A percentile compares a stretch with the other conserved stretches of the same genome.
These are phyloP conservation scores for Tigriopus japonicus DNA, from an alignment of 1,140 invertebrate genomes.

Conservation along the genomic window DNA sequence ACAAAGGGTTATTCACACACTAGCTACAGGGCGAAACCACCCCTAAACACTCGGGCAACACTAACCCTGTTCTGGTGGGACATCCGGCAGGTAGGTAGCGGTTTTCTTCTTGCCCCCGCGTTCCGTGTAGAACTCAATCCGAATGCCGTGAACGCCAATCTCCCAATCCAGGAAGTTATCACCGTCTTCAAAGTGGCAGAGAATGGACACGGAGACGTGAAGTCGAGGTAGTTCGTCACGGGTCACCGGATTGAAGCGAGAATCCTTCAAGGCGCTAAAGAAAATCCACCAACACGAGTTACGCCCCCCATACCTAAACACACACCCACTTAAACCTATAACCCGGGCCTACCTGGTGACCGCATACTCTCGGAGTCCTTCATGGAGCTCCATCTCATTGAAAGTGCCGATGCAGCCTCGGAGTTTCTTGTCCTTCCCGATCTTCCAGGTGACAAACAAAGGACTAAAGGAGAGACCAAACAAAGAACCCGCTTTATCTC, in stretches of 20 bases:
- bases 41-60: too few relatives aligned
- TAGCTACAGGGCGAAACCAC: too few relatives aligned
- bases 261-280: slow-evolving; percentile 84
- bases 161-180: slow-evolving; percentile 91
- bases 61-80: slow-evolving; percentile 87
- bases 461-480: slow-evolving; percentile 47
- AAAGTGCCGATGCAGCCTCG: slow-evolving; percentile 91
- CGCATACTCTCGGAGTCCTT: slow-evolving; percentile 84
- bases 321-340: background rate
- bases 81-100: slow-evolving; percentile 93
- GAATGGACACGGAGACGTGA: slow-evolving; percentile 84
- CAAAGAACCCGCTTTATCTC: background rate
- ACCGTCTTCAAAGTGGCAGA: slow-evolving; percentile 87
- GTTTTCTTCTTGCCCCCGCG: slow-evolving; percentile 72
- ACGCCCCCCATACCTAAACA: too few relatives aligned
- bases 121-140: slow-evolving; percentile 92
- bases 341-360: slow-evolving; percentile 46
- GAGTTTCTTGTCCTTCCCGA: slow-evolving; percentile 72
- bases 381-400: slow-evolving; percentile 79
- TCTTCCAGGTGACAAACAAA: slow-evolving; percentile 96
- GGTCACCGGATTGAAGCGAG: slow-evolving; percentile 84
- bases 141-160: slow-evolving; percentile 87
- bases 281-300: background rate
- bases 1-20: too few relatives aligned
- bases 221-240: slow-evolving; percentile 78